Evolutionary conservation across 2,888 invertebrate genomes (phyloP).

Genomic region (Trichogramma dendrolimi): DNA sequence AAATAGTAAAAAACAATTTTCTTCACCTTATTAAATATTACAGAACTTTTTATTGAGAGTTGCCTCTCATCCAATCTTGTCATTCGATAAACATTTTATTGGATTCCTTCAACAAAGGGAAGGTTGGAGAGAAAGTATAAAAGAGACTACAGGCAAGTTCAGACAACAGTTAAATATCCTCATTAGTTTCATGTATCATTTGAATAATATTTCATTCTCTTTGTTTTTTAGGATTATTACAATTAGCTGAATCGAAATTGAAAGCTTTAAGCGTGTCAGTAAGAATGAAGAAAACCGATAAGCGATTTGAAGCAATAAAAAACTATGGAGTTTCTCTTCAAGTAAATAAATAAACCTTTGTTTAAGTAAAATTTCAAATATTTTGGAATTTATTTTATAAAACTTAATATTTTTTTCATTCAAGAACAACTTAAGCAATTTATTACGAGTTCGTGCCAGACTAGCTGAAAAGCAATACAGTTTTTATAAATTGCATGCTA

Average conservation of each 20-base stretch:
- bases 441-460: slow-evolving; percentile 56
- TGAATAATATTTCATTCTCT: slow-evolving; percentile 9
- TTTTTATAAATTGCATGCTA: slow-evolving; percentile 74
- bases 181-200: background rate
- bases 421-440: slow-evolving; percentile 50
- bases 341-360: slow-evolving; percentile 44
- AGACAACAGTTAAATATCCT: background rate
- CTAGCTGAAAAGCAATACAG: slow-evolving; percentile 74
- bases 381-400: slow-evolving; percentile 54
- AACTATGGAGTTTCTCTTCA: slow-evolving; percentile 72
- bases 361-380: slow-evolving; percentile 1
- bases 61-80: slow-evolving; percentile 70
- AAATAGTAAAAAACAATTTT: background rate
- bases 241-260: slow-evolving; percentile 74
- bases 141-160: slow-evolving; percentile 62
- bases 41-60: slow-evolving; percentile 72
- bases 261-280: slow-evolving; percentile 72
- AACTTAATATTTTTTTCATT: slow-evolving; percentile 35
- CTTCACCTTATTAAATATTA: slow-evolving; percentile 7
- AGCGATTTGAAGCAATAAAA: slow-evolving; percentile 70
- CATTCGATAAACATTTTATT: slow-evolving; percentile 71
- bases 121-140: slow-evolving; percentile 74
- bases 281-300: slow-evolving; percentile 68
- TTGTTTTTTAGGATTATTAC: slow-evolving; percentile 59
- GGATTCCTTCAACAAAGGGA: slow-evolving; percentile 75